phyloP scores from a whole-genome alignment of 2,113 vertebrate species.

The Stercorarius parasiticus region DNA sequence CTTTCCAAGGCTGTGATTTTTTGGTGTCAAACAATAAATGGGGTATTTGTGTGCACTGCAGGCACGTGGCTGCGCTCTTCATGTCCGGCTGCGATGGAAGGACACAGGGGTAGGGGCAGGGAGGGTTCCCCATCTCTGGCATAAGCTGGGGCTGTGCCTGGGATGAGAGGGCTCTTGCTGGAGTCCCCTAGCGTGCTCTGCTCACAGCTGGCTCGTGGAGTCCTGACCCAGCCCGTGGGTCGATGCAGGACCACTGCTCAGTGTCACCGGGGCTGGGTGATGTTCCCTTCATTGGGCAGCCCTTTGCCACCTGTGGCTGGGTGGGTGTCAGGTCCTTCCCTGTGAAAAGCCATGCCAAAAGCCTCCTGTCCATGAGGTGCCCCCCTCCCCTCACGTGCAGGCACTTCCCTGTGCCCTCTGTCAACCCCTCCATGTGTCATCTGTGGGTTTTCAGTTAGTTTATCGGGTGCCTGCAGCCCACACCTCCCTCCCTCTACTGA shows the following conservation, averaged over 20 bases:
- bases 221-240: background rate
- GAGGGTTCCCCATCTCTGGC: background rate
- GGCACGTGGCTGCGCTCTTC: background rate
- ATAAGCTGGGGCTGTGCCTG: background rate
- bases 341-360: background rate
- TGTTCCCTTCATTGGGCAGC: fast-evolving
- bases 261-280: fast-evolving
- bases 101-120: fast-evolving
- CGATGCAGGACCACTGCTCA: background rate
- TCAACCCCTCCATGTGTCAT: background rate
- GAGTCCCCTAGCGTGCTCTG: background rate
- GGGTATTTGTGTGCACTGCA: background rate
- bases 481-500: background rate
- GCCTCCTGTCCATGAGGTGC: background rate
- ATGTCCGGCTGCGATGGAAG: fast-evolving
- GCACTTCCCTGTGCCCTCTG: background rate
- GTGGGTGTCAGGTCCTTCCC: background rate
- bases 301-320: background rate
- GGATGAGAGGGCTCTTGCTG: background rate
- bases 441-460: background rate
- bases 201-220: background rate
- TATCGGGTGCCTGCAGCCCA: background rate
- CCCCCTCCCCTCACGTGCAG: background rate
- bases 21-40: constrained; percentile 12
- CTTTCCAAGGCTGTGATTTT: background rate